Base-by-base conservation (phyloP, 2,113 vertebrate species). In the Madoqua kirkii region DNA sequence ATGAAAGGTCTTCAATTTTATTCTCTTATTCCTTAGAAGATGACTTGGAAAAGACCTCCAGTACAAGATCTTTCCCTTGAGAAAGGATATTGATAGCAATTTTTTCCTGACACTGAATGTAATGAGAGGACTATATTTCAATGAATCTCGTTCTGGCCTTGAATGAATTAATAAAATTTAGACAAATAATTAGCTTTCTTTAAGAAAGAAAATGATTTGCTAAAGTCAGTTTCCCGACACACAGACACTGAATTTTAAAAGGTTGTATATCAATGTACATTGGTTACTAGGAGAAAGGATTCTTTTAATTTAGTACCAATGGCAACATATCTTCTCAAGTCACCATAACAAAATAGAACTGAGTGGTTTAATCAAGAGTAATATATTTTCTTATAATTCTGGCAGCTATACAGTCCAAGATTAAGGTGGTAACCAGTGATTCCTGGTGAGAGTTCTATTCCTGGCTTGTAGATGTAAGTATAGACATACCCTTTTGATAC, bases 1-100 rank as follows among this genome's bases (percentile, higher is more conserved):
- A 89, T 93, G 89, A 97, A 97, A 97, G 40, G 11, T 87, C 87
- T 97, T 96, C 93, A 95, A 86, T 54, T 92, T 86, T 79, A 90
- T 78, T 93, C 64, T 60, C 27, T 71, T 87, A 95, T 48, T 98
- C 67, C 74, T 98, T 97, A 95, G 87, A 86, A 88, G 92, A 94
- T 48, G 33, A 91, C 43, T 96, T 97, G 59, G 91, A 88, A 97
- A 93, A 89, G 19, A 86, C 31, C 25, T 96, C 76, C 71, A 96
- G 23, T 94, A 54, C 60, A 89, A 87, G 62, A 91, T 60, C 54
- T 95, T 84, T 97, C 87, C 33, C 89, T 87, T 64, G 89, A 96
- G 96, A 93, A 91, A 50, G 25, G 21, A 25, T 84, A 90, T 54
- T 84, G 74, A 96, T 95, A 93, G 62, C 48, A 93, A 57, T 67